A percentile compares a stretch with the other conserved stretches of the same genome.
phyloP scores from a whole-genome alignment of 2,888 invertebrate species.

The Drosophila borealis region DNA sequence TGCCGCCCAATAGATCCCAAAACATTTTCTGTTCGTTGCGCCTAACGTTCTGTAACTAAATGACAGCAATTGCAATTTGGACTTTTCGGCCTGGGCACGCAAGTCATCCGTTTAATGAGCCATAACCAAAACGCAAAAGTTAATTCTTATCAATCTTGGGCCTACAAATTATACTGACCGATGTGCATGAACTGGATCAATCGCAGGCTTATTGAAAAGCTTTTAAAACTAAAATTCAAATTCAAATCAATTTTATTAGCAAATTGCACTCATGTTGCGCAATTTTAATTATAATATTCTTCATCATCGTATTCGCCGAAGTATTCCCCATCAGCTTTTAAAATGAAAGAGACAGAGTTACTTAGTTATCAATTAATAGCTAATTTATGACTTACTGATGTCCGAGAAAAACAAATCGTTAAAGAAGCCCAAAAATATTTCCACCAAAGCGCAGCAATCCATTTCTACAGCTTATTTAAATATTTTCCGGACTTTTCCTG shows the following conservation, averaged over 20 bases:
- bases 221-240: slow-evolving; percentile 24
- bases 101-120: slow-evolving; percentile 60
- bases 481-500: neutral
- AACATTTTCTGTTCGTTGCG: slow-evolving; percentile 61
- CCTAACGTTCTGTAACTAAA: slow-evolving; percentile 60
- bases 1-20: slow-evolving; percentile 74
- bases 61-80: slow-evolving; percentile 15
- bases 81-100: neutral
- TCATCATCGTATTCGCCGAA: slow-evolving; percentile 47
- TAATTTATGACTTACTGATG: slow-evolving; percentile 40
- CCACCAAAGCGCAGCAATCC: slow-evolving; percentile 55
- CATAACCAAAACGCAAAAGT: slow-evolving; percentile 41
- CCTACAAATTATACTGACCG: slow-evolving; percentile 14
- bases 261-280: slow-evolving; percentile 19
- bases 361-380: neutral
- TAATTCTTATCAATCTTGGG: slow-evolving; percentile 15
- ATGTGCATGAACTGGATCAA: slow-evolving; percentile 45
- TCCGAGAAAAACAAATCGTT: slow-evolving; percentile 64
- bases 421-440: slow-evolving; percentile 48
- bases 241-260: slow-evolving; percentile 41
- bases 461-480: slow-evolving; percentile 20
- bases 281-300: slow-evolving; percentile 28
- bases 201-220: slow-evolving; percentile 38
- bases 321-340: slow-evolving; percentile 57
- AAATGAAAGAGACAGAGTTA: neutral